Evolutionary conservation across 2,113 vertebrate genomes (phyloP).

Genomic region (Gavia stellata): DNA sequence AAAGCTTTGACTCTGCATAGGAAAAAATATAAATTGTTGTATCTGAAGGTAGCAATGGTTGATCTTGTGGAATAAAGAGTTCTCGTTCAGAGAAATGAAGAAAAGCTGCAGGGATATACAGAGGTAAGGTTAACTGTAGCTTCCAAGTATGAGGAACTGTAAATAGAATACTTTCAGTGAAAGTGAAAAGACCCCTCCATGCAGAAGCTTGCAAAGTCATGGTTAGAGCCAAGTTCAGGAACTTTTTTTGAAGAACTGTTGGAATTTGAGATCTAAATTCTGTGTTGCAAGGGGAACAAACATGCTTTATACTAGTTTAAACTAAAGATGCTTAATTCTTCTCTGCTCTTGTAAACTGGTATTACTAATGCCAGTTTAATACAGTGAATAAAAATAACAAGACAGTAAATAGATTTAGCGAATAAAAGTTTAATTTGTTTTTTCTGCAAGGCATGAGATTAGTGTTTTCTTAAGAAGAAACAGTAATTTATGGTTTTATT

Average conservation of each 20-base stretch:
- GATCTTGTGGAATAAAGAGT: neutral
- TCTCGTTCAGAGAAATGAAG: neutral
- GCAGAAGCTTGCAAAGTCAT: neutral
- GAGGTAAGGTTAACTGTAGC: neutral
- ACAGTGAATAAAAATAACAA: neutral
- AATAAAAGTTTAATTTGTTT: neutral
- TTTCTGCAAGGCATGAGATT: neutral
- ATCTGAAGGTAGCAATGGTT: neutral
- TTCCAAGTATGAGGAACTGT: neutral
- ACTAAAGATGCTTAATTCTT: neutral
- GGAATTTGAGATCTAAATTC: neutral
- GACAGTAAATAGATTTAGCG: neutral
- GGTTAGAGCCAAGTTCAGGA: neutral
- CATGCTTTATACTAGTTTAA: neutral
- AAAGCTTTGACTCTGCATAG: neutral
- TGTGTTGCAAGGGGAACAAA: neutral
- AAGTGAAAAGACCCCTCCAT: neutral
- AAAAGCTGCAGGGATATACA: neutral
- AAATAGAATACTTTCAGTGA: neutral
- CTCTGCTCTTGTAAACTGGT: neutral
- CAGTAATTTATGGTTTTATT: neutral
- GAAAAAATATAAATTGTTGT: neutral
- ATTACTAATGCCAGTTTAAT: neutral
- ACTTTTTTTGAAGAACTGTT: neutral
- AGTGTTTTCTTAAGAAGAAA: neutral